Evolutionary conservation across 2,888 invertebrate genomes (phyloP).

Genomic region (Corythucha ciliata): DNA sequence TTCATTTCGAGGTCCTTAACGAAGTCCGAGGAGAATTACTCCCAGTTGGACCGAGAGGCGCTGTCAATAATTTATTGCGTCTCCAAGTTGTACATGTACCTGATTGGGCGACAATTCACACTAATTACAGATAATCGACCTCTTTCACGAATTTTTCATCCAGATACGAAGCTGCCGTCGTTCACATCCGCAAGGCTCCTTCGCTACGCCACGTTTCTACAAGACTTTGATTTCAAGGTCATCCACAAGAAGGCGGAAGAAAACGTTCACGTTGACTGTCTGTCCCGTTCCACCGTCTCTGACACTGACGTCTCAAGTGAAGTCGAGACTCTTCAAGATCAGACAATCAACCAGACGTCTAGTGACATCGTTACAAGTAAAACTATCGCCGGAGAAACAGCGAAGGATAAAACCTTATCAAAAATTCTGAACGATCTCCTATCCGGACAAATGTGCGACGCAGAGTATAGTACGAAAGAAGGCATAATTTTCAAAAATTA

Average conservation of each 20-base stretch:
- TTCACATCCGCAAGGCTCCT: slow-evolving; percentile 6
- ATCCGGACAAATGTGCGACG: slow-evolving; percentile 4
- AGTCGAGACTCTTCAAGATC: background rate
- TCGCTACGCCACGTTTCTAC: slow-evolving; percentile 15
- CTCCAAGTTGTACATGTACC: slow-evolving; percentile 19
- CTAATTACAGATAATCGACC: slow-evolving; percentile 20
- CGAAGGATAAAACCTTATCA: background rate
- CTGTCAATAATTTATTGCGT: slow-evolving; percentile 25
- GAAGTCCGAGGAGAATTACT: slow-evolving; percentile 21
- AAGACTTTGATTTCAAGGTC: background rate
- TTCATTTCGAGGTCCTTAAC: slow-evolving; percentile 21
- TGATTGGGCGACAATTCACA: slow-evolving; percentile 13
- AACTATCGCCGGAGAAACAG: slow-evolving; percentile 6
- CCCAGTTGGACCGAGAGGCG: slow-evolving; percentile 28
- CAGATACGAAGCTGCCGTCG: background rate
- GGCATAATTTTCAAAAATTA: slow-evolving; percentile 25
- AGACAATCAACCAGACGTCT: slow-evolving; percentile 7
- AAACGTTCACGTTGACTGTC: slow-evolving; percentile 26
- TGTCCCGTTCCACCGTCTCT: slow-evolving; percentile 11
- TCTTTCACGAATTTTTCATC: slow-evolving; percentile 15
- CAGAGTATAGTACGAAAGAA: background rate
- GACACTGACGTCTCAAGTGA: background rate
- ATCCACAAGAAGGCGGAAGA: slow-evolving; percentile 12
- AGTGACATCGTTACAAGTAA: slow-evolving; percentile 7
- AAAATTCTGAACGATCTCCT: slow-evolving; percentile 1